These are phyloP conservation scores for Mormyrus hasselquistii DNA, from an alignment of 2,797 vertebrate species.

Conservation along the genomic window DNA sequence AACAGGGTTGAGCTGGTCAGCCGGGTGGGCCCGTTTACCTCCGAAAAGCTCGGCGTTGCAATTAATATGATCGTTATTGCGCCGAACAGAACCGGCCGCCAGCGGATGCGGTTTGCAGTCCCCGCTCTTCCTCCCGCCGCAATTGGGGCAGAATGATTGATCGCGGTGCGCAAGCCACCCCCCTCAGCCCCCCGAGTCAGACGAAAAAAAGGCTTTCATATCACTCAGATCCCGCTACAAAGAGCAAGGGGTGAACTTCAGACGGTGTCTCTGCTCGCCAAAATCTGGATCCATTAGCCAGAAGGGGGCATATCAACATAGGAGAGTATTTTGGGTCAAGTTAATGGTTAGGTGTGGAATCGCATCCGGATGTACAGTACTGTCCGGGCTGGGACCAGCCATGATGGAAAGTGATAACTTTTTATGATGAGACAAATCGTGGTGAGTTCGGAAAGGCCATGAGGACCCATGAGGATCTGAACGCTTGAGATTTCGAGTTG, in stretches of 20 bases:
- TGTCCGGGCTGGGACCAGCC: neutral
- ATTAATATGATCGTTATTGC: neutral
- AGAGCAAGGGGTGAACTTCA: neutral
- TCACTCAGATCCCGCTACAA: neutral
- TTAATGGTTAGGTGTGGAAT: neutral
- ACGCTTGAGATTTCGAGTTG: neutral
- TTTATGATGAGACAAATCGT: neutral
- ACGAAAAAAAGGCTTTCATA: conserved; percentile 6
- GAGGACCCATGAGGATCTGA: neutral
- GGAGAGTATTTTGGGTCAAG: neutral
- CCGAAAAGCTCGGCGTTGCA: neutral
- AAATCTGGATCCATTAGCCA: neutral
- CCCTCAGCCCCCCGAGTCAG: conserved; percentile 8
- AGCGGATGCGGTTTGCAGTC: neutral
- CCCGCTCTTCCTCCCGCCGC: conserved; percentile 34
- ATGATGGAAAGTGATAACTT: neutral
- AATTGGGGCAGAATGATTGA: conserved; percentile 72
- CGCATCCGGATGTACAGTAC: neutral
- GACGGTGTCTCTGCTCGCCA: neutral
- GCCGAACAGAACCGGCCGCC: neutral
- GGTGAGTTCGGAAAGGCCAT: neutral
- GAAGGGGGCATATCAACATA: neutral
- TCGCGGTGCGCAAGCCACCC: conserved; percentile 46
- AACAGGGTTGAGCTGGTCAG: neutral
- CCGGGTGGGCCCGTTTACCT: neutral